Conservation (phyloP, 2,113 vertebrate genomes). For the Chaetops frenatus region DNA sequence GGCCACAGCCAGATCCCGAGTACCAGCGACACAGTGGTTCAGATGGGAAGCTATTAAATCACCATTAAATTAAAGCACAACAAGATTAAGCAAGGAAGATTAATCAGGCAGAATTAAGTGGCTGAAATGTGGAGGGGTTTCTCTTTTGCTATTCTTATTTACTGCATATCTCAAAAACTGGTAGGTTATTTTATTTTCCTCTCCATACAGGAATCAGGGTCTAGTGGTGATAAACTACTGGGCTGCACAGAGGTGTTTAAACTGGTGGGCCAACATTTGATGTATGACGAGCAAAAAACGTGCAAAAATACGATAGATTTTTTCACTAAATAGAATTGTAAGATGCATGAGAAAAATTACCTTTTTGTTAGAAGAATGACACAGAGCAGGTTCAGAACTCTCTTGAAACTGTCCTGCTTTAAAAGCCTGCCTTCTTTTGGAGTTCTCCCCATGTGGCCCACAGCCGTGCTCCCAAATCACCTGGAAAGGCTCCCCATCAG, state of each 20-base stretch:
- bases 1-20: not conserved
- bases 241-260: not conserved
- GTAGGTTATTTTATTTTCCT: not conserved
- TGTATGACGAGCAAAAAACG: not conserved
- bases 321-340: not conserved
- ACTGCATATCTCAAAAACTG: not conserved
- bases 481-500: accelerated
- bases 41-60: not conserved
- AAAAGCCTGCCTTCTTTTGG: not conserved
- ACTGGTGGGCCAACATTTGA: not conserved
- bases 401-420: not conserved
- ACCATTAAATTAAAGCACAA: not conserved
- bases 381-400: not conserved
- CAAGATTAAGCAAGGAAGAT: not conserved
- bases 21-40: not conserved
- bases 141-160: not conserved
- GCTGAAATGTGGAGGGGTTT: not conserved
- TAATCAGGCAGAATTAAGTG: not conserved
- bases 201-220: not conserved
- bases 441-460: accelerated
- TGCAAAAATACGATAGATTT: not conserved
- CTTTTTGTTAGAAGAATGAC: not conserved
- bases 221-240: not conserved
- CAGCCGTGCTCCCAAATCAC: not conserved
- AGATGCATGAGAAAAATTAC: accelerated